phyloP scores from a whole-genome alignment of 2,797 vertebrate species.

The Sebastes kiyomatsui region DNA sequence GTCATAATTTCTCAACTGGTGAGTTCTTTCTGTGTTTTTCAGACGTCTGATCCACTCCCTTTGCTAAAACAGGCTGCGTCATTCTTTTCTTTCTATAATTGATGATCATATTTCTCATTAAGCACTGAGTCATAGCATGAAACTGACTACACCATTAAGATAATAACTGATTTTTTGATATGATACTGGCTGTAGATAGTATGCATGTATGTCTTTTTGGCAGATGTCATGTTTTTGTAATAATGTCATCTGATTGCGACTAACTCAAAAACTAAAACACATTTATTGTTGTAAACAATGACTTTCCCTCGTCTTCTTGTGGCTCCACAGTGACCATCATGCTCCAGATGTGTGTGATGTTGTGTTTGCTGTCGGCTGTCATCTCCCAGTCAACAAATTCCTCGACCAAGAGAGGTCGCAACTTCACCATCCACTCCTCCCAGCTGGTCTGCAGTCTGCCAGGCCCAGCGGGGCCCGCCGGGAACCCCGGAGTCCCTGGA shows the following conservation, averaged over 20 bases:
- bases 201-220: neutral
- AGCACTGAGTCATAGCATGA: neutral
- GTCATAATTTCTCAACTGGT: conserved; percentile 54
- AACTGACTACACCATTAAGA: neutral
- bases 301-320: conserved; percentile 4
- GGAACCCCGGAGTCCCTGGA: conserved; percentile 86
- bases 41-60: neutral
- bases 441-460: conserved; percentile 92
- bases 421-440: conserved; percentile 82
- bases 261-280: neutral
- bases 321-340: conserved; percentile 79
- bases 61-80: neutral
- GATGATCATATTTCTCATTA: neutral
- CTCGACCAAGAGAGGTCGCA: conserved; percentile 74
- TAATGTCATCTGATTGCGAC: neutral
- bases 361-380: conserved; percentile 82
- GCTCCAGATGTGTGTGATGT: conserved; percentile 82
- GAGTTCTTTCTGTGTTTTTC: conserved; percentile 45
- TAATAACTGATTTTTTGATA: neutral
- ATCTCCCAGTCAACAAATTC: conserved; percentile 75
- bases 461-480: conserved; percentile 88
- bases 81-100: neutral
- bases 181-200: neutral
- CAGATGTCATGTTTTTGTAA: neutral
- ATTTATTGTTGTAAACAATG: neutral